These are phyloP conservation scores for Bombus picipes DNA, from an alignment of 1,140 invertebrate species.

Conservation along the genomic window DNA sequence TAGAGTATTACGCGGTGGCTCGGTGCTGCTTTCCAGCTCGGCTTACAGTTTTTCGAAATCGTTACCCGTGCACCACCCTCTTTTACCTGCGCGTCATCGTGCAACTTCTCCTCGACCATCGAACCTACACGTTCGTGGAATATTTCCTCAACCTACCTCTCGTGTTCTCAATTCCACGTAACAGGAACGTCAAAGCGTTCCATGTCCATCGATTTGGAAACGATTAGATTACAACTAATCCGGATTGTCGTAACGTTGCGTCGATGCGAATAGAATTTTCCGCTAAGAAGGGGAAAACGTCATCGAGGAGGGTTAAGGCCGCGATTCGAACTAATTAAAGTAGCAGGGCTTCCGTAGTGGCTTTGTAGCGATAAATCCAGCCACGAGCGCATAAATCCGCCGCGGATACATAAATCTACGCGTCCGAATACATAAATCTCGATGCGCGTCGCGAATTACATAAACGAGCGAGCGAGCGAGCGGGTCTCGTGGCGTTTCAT, in stretches of 20 bases:
- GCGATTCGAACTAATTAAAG: conserved; percentile 35
- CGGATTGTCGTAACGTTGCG: neutral
- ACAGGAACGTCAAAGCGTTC: neutral
- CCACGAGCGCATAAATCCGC: neutral
- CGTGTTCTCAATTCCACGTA: neutral
- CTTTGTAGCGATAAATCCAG: conserved; percentile 48
- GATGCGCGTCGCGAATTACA: conserved; percentile 37
- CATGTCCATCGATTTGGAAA: neutral
- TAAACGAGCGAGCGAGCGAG: conserved; percentile 29
- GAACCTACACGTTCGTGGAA: neutral
- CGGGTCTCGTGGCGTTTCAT: conserved; percentile 34
- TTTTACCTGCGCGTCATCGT: neutral
- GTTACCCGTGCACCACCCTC: neutral
- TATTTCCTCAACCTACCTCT: neutral
- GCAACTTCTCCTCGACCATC: neutral
- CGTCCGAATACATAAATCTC: conserved; percentile 45
- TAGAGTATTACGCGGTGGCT: conserved; percentile 72
- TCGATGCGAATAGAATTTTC: neutral
- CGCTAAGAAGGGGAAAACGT: neutral
- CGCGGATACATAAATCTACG: conserved; percentile 42
- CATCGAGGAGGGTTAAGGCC: conserved; percentile 8
- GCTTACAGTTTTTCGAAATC: conserved; percentile 32
- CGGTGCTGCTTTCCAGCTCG: conserved; percentile 47
- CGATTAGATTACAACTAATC: neutral
- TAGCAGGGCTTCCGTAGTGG: neutral